Conservation (phyloP, 2,113 vertebrate genomes). For the Mirza zaza region DNA sequence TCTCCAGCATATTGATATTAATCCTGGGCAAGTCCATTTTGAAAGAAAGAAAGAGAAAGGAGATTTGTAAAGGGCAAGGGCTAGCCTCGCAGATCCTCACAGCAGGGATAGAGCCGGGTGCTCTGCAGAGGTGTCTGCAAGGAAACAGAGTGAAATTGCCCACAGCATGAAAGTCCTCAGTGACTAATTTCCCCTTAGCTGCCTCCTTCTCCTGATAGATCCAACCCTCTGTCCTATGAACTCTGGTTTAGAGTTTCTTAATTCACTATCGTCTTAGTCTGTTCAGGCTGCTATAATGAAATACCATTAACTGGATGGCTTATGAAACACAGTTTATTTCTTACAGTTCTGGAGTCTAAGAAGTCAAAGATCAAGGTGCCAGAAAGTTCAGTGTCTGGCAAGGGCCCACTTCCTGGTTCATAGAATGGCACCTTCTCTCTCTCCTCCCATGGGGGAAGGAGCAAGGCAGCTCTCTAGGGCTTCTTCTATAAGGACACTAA, state of each 20-base stretch:
- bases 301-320: neutral
- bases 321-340: neutral
- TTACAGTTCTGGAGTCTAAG: neutral
- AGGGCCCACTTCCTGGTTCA: neutral
- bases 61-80: constrained; percentile 79
- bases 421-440: neutral
- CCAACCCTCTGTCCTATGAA: neutral
- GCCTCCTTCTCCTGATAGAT: neutral
- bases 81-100: constrained; percentile 72
- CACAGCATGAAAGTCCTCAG: neutral
- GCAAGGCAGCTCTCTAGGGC: neutral
- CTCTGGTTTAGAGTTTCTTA: neutral
- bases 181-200: neutral
- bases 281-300: neutral
- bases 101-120: constrained; percentile 63
- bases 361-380: neutral
- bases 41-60: constrained; percentile 74
- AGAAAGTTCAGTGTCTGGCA: neutral
- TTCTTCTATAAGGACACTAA: neutral
- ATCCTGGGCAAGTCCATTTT: constrained; percentile 79
- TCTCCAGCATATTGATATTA: constrained; percentile 77
- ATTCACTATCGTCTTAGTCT: neutral
- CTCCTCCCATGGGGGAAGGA: neutral
- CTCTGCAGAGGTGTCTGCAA: neutral
- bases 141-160: constrained; percentile 18